Conservation (phyloP, 2,888 invertebrate genomes). For the Drosophila affinis region DNA sequence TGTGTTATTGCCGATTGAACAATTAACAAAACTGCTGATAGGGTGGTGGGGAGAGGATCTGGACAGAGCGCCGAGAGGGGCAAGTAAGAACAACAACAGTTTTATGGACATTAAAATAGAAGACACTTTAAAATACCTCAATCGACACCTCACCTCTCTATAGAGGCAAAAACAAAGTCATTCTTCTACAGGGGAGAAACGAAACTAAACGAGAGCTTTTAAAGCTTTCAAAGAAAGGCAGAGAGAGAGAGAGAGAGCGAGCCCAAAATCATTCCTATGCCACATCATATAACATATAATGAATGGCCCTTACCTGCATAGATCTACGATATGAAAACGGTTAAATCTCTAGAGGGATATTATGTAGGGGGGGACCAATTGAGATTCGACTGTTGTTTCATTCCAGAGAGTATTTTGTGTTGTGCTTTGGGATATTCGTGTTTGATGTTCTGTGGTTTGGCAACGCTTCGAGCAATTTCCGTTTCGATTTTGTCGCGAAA, state of each 20-base stretch:
- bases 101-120: constrained; percentile 21
- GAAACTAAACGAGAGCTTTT: background rate
- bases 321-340: background rate
- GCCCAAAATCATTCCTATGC: background rate
- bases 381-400: constrained; percentile 1
- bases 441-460: constrained; percentile 28
- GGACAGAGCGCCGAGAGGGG: background rate
- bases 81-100: constrained; percentile 9
- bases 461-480: constrained; percentile 51
- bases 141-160: no score
- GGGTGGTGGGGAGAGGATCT: constrained; percentile 6
- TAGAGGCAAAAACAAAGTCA: constrained; percentile 5
- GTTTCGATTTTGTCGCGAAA: constrained; percentile 29
- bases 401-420: constrained; percentile 6
- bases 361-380: background rate
- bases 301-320: background rate
- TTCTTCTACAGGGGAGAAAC: background rate
- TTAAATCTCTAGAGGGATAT: background rate
- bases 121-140: constrained; percentile 9
- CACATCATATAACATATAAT: no score
- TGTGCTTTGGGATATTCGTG: constrained; percentile 12
- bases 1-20: constrained; percentile 42
- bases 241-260: no score
- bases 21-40: constrained; percentile 50
- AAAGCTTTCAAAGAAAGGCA: background rate